Conservation (phyloP, 2,797 vertebrate genomes). For the Cirrhinus mrigala region DNA sequence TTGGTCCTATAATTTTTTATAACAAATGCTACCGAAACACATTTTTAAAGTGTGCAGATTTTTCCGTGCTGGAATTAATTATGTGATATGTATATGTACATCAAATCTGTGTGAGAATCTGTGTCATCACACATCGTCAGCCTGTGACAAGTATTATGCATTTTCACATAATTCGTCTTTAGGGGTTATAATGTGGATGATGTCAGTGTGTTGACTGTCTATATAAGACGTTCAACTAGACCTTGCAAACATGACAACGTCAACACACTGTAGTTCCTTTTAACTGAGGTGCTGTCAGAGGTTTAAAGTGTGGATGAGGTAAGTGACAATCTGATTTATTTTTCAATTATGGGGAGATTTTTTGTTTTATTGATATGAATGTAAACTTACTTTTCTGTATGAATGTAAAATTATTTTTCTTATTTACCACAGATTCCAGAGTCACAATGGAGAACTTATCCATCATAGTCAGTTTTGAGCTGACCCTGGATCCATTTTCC, state of each 20-base stretch:
- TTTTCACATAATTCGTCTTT: background rate
- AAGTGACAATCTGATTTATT: background rate
- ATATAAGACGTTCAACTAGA: slow-evolving; percentile 8
- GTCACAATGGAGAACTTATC: slow-evolving; percentile 71
- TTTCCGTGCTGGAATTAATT: too few relatives aligned
- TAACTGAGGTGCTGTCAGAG: background rate
- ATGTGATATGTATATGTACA: background rate
- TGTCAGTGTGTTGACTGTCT: background rate
- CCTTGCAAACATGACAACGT: background rate
- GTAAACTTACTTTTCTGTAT: background rate
- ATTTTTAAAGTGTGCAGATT: too few relatives aligned
- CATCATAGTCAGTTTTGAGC: slow-evolving; percentile 60
- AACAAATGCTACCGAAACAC: too few relatives aligned
- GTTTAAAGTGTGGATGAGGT: slow-evolving; percentile 11
- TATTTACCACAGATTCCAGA: slow-evolving; percentile 1
- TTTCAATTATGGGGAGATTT: background rate
- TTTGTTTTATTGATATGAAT: background rate
- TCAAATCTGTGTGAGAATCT: background rate
- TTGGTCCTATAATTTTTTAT: too few relatives aligned
- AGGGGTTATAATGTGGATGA: slow-evolving; percentile 7
- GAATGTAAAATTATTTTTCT: background rate
- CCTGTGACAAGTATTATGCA: background rate
- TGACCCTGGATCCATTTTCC: slow-evolving; percentile 71
- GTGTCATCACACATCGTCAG: background rate
- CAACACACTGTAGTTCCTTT: background rate